Evolutionary conservation across 2,888 invertebrate species (phyloP), one percentile per base, ranked within the genome.

Genomic region (Byasa hedistus): DNA sequence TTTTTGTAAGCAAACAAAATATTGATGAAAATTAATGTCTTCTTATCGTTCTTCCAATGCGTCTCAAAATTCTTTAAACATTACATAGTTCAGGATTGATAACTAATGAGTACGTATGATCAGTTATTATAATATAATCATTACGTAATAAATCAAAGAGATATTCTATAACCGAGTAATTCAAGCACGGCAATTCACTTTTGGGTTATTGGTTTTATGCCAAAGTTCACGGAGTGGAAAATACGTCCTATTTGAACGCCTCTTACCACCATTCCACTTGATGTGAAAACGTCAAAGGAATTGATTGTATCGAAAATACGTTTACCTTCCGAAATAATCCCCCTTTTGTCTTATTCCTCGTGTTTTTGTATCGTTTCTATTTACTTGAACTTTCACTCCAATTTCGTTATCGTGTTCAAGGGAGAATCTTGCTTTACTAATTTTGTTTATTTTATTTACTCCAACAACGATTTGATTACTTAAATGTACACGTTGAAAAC

Each of bases 251-350:
- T 61, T 65, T 56, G 52, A 57, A 56, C 61, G 65, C 51, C 65
- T 48, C 32, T 61, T 36, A 51, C 61, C 61, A 61, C 32, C 24
- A 48, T 65, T 65, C 36, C 52, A 61, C 61, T 58, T 59, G 58
- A 64, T 39, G 51, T 65, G 65, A 56, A 61, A 61, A 61, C 51
- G 61, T 65, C 65, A 61, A 65, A 61, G 36, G 48, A 65, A 65
- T 39, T 51, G 57, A 52, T 61, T 65, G 65, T 22, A 17, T 17
- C 44, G 54, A 55, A 64, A 63, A 64, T 12, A 39, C 39, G 39
- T 39, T 39, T 39, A 39, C 39, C 39, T 39, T 39, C 51, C n/a
- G 15, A 51, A 8, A 21, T 51, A 51, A 51, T 51, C 51, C 51
- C n/a, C 4, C 19, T 7, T 21, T 21, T 51, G 51, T 39, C 39